Evolutionary conservation across 2,888 invertebrate species (phyloP), one percentile per base, ranked within the genome.

Genomic region (Drosophila diplacantha): DNA sequence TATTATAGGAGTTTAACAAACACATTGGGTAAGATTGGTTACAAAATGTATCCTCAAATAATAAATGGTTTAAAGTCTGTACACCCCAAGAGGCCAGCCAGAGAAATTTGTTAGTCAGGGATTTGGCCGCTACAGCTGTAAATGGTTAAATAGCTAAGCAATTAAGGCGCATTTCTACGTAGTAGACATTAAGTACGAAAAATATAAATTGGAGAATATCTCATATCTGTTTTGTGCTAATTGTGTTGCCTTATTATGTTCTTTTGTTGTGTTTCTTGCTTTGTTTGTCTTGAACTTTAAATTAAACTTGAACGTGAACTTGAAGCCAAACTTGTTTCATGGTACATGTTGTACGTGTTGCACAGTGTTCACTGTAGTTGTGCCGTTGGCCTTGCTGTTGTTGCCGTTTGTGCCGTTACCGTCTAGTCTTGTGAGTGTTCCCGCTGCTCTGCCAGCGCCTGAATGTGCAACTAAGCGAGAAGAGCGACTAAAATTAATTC

Each of bases 391-490:
- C 34, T 51, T 55, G 29, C 31, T 50, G 39, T 41, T 41, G 39
- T 41, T 41, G 41, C 34, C 47, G 60, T 66, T 68, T 29, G 67
- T 59, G 29, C 44, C 29, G 51, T 51, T 67, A 46, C 39, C 47
- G 52, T 60, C 51, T 61, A 50, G 62, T 37, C 37, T 62, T 61
- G 72, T 82, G 73, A 75, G 43, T 60, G 60, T 61, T 61, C 61
- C 64, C 61, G 54, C 51, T 75, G 68, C 68, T 51, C 61, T 82
- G 72, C 43, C 53, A 41, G 58, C 58, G 62, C 41, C 60, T 78
- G 73, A 72, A 72, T 82, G 78, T 71, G 73, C 73, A 75, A 79
- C 72, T 71, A 57, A 74, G 60, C 61, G 60, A 71, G 62, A 57
- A 58, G 51, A 51, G 66, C 67, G 69, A 73, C 56, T 64, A 68